Evolutionary conservation across 1,140 invertebrate species (phyloP), one percentile per base, ranked within the genome.

Genomic region (Ganaspis sp.): DNA sequence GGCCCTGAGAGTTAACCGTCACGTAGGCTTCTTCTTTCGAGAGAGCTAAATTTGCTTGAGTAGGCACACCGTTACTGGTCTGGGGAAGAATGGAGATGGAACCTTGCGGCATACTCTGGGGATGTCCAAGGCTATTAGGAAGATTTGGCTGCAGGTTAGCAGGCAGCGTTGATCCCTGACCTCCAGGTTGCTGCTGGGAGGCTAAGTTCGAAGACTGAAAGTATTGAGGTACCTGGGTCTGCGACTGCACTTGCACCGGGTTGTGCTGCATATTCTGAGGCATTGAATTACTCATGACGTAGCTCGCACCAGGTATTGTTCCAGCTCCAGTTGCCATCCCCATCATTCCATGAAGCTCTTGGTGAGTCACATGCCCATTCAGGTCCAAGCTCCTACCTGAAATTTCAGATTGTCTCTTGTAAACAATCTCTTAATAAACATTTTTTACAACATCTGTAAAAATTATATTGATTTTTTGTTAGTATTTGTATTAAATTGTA

Each of bases 51-150:
- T 70, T 88, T 71, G 91, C 92, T 80, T 91, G 92, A 70, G 91
- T 80, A 70, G 89, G 81, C 69, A 92, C 91, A 79, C 92, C 92
- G 86, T 92, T 93, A 83, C 90, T 93, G 74, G 89, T 90, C 69
- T 82, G 83, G 19, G 91, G 86, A 87, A 94, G 92, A 86, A 93
- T 91, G 74, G 93, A 92, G 76, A 94, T 92, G 78, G 92, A 91
- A 73, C 92, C 92, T 86, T 93, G 93, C 6, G 93, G 90, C 85
- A 93, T 92, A 80, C 89, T 93, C 75, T 92, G 92, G 72, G 93
- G 90, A 70, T 93, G 92, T 40, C 91, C 82, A 37, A 92, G 86
- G 72, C 89, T 90, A 76, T 90, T 92, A 11, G 92, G 91, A 79
- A 90, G 90, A 69, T 92, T 83, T n/a, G 88, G 88, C 81, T 93